Base-by-base conservation (phyloP, 2,797 vertebrate species). In the Cuniculus paca region DNA sequence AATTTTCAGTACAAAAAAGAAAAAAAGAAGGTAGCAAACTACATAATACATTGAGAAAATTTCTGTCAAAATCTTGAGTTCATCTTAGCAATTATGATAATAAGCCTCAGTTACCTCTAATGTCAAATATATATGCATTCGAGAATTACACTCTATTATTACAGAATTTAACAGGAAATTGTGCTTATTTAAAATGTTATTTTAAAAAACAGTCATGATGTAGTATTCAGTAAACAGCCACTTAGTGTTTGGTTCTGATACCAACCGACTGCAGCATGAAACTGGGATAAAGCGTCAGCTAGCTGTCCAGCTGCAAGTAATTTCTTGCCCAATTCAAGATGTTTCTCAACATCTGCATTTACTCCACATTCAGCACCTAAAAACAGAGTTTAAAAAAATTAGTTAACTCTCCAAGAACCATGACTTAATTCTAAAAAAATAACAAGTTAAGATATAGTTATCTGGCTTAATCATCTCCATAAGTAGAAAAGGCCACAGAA, bases 311-410 rank as follows among this genome's bases (percentile, higher is more conserved):
- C 99, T 94, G 99, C 99, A 50, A 99, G 98, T 74, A 99, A 99
- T 34, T 99, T 99, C 99, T 99, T 99, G 45, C 99, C 99, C 99
- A 99, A 99, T 98, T 99, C 99, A 96, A 99, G 99, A 6, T 99
- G 99, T 90, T 99, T 99, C 98, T 99, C 99, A 88, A 99, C 99
- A 97, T 99, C 99, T 9, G 99, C 99, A 97, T 99, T 99, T 93
- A 99, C 99, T 95, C 99, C 99, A 98, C 99, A 99, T 83, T 99
- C 99, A 48, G 99, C 99, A 96, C 99, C 99, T 99, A 94, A 97
- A 98, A 93, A 89, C 39, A 89, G 70, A 96, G 90, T 90, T 20
- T 74, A 97, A 86, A 42, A 42, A n/a, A 79, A 72, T 42, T 31
- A 90, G 68, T 91, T 94, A 95, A 70, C 68, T 80, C 56, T 83